Evolutionary conservation across 2,888 invertebrate species (phyloP), one percentile per base, ranked within the genome.

Genomic region (Maniola hyperantus): DNA sequence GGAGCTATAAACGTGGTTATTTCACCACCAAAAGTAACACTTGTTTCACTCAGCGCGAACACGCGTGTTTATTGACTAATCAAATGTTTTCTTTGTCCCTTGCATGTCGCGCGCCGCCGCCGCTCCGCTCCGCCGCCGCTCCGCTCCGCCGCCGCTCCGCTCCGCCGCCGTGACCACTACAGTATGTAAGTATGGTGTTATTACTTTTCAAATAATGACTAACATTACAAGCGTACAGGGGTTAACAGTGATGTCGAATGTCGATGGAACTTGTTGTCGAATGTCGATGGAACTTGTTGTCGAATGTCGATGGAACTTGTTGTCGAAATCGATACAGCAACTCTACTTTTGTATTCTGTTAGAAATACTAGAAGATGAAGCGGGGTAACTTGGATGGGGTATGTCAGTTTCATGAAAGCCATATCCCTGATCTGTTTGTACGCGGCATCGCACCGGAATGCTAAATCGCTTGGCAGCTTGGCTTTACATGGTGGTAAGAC

Each of bases 171-270:
- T 76, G 69, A 48, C 73, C 74, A 78, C 76, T 73, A 73, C 82
- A 89, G 89, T 89, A 89, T 82, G 89, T 89, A 77, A 89, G 88
- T 89, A 87, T 60, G 55, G 46, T 55, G 68, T 72, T 70, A 68
- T 72, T 72, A 75, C 75, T 73, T 75, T 74, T 76, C 77, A 73
- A 71, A 71, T 71, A 70, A 70, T 74, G 68, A 68, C 69, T 74
- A 76, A 74, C 73, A 73, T 64, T 50, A 59, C 33, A 57, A 62
- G 54, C 5, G 33, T 54, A 54, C 54, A 54, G 0, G n/a, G 33
- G 44, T 15, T n/a, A 54, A n/a, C 33, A 54, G 54, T 54, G 54
- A 34, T 54, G 54, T 54, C 4, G 33, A 11, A 8, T 13, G 36
- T 36, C 36, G 36, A 36, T 36, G 36, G 8, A n/a, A n/a, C 54